Evolutionary conservation across 2,797 vertebrate genomes (phyloP).

Genomic region (Spinus pinus): DNA sequence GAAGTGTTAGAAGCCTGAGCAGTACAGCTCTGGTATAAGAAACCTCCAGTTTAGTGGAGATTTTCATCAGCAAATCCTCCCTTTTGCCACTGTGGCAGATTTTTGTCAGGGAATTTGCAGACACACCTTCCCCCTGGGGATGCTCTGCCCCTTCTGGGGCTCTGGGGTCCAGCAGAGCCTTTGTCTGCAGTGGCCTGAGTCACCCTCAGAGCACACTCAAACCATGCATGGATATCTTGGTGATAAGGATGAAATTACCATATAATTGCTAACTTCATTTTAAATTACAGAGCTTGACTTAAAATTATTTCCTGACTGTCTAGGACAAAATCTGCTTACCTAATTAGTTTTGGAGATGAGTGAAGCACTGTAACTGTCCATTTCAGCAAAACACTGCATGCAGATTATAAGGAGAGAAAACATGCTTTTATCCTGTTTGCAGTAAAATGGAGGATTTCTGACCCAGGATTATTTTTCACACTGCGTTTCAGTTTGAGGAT

Average conservation of each 20-base stretch:
- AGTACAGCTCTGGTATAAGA: background rate
- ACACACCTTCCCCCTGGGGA: background rate
- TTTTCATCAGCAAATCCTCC: background rate
- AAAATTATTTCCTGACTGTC: conserved; percentile 6
- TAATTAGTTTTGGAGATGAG: conserved; percentile 9
- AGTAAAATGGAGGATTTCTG: background rate
- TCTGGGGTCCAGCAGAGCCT: background rate
- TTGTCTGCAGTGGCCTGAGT: background rate
- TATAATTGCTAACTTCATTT: background rate
- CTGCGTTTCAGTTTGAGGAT: background rate
- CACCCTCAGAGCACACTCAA: background rate
- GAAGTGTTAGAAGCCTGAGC: background rate
- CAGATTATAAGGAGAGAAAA: background rate
- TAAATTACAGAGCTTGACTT: background rate
- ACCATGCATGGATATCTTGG: background rate
- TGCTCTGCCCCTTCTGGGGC: background rate
- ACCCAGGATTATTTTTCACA: background rate
- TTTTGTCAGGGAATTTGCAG: background rate
- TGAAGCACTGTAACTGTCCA: background rate
- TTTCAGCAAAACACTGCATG: background rate
- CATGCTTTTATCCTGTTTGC: background rate
- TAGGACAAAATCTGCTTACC: background rate
- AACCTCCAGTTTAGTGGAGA: background rate
- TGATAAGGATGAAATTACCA: background rate
- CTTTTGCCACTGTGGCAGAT: background rate